Conservation (phyloP, 1,140 invertebrate genomes). For the Drosophila miranda region DNA sequence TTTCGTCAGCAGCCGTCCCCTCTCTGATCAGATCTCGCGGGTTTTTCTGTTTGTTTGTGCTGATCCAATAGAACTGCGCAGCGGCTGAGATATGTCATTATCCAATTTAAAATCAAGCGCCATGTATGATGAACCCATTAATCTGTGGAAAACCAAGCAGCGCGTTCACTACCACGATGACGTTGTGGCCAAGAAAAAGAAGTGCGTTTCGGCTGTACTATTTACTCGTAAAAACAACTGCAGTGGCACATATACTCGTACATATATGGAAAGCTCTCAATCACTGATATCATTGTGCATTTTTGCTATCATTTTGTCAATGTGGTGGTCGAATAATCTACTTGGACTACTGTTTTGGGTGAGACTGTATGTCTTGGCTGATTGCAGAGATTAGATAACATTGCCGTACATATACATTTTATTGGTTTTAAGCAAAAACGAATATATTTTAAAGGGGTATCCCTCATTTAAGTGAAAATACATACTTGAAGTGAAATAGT, state of each 20-base stretch:
- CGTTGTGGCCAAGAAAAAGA: slow-evolving; percentile 47
- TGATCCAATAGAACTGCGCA: neutral
- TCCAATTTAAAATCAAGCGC: slow-evolving; percentile 59
- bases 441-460: neutral
- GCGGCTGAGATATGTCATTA: slow-evolving; percentile 55
- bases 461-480: neutral
- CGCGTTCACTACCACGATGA: slow-evolving; percentile 74
- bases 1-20: neutral
- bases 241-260: slow-evolving; percentile 29
- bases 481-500: too few species aligned
- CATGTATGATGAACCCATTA: slow-evolving; percentile 60
- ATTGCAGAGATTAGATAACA: neutral
- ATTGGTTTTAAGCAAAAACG: neutral
- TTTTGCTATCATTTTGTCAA: neutral
- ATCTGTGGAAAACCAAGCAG: slow-evolving; percentile 73
- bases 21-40: neutral
- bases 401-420: too few species aligned
- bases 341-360: neutral
- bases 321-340: neutral
- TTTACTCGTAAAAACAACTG: neutral
- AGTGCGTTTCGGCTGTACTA: slow-evolving; percentile 48
- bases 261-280: neutral
- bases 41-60: slow-evolving; percentile 2
- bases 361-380: neutral
- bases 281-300: neutral